Conservation (phyloP, 2,113 vertebrate species). For the Aythya baeri region DNA sequence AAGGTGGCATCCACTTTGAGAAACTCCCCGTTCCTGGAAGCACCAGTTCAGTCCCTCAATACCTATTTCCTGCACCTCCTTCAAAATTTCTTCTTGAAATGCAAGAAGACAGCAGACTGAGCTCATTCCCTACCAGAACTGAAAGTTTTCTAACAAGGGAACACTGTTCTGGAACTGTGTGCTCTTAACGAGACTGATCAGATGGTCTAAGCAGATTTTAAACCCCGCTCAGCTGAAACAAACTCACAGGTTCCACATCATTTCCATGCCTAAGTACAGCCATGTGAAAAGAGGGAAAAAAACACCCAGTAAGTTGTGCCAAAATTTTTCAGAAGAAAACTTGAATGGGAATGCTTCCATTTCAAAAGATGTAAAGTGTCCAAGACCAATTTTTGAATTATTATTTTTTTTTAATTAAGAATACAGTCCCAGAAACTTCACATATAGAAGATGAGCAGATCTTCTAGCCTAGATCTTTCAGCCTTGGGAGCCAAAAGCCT, state of each 20-base stretch:
- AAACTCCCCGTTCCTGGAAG: not conserved
- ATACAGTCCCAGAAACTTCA: not conserved
- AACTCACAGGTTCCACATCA: conserved; percentile 43
- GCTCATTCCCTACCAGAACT: not conserved
- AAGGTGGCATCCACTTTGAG: not conserved
- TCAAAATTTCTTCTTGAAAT: not conserved
- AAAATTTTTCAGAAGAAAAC: conserved; percentile 7
- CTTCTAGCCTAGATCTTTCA: not conserved
- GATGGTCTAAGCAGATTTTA: conserved; percentile 56
- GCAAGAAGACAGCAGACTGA: not conserved
- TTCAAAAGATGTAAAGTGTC: not conserved
- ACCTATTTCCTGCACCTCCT: not conserved
- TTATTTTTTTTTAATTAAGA: not conserved
- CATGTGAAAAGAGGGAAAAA: not conserved
- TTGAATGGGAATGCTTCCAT: not conserved
- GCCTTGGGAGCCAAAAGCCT: not conserved
- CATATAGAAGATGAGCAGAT: not conserved
- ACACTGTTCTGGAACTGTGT: conserved; percentile 37
- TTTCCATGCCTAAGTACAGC: conserved; percentile 51
- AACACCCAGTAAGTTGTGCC: not conserved
- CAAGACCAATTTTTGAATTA: not conserved
- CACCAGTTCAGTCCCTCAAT: not conserved
- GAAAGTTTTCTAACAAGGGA: conserved; percentile 47
- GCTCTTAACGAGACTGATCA: conserved; percentile 52
- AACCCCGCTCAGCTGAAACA: conserved; percentile 62